Evolutionary conservation across 2,113 vertebrate genomes (phyloP), one percentile per base, ranked within the genome.

Genomic region (Sinocyclocheilus anophthalmus): DNA sequence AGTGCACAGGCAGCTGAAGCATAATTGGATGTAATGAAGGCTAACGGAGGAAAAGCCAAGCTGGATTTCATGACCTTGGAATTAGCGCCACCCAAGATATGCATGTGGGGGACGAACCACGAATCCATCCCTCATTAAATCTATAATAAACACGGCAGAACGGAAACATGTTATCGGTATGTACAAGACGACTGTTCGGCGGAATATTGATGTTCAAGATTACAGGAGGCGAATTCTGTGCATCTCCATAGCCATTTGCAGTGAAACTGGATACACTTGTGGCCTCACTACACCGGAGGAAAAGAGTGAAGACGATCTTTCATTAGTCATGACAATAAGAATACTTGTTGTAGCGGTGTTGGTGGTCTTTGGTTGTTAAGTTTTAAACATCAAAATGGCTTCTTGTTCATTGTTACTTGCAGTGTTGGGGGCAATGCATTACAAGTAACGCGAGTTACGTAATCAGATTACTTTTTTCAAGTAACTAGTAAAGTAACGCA

Each of bases 1-100:
- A 90, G 89, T 76, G 87, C 90, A 92, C 91, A 87, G 91, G 92
- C 94, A 95, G 94, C 94, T 95, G 94, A 94, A 83, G 90, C 79
- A 88, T 95, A 94, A 95, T 94, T 94, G 93, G 91, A 88, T 92
- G 90, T 95, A 95, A 95, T 95, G 94, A 94, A 90, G 88, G 86
- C 92, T 95, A 95, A 95, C 93, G 93, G 93, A 93, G 92, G 93
- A 94, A 95, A 94, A 93, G 86, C 85, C 48, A 92, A 92, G 94
- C 92, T 92, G 91, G 90, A 90, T 94, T 91, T 92, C 93, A 90
- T 87, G 92, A 92, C 93, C 92, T 92, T 93, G 93, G 93, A 88
- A 93, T 93, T 93, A 67, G 93, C 85, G 90, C 92, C 93, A 85
- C 89, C 90, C 88, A 65, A 92, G 91, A 93, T 88, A 92, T 92